phyloP scores from a whole-genome alignment of 1,140 invertebrate species.

The Cepaea nemoralis region DNA sequence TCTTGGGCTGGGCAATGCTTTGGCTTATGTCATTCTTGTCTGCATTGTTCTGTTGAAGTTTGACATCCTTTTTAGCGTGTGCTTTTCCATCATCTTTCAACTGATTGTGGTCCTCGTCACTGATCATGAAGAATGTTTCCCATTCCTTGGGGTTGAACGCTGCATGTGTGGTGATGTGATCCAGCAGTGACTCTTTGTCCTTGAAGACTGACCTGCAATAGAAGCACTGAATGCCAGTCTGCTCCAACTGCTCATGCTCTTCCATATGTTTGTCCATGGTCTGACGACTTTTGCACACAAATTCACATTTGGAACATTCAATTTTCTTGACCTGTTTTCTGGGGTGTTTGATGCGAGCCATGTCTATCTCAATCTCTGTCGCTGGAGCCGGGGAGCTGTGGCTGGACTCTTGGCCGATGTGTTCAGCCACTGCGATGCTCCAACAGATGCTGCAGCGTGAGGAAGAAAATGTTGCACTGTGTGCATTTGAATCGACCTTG shows the following conservation, averaged over 20 bases:
- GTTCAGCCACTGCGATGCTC: conserved; percentile 62
- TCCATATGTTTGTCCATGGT: conserved; percentile 58
- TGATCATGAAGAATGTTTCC: conserved; percentile 48
- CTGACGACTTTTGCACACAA: conserved; percentile 57
- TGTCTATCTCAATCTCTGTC: conserved; percentile 35
- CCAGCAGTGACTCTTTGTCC: conserved; percentile 54
- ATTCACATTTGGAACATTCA: conserved; percentile 61
- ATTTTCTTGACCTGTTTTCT: conserved; percentile 62
- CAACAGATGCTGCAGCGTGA: conserved; percentile 62
- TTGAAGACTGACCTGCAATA: conserved; percentile 60
- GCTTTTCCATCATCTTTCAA: neutral
- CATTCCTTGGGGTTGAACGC: conserved; percentile 61
- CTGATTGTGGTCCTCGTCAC: conserved; percentile 43
- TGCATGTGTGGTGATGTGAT: conserved; percentile 61
- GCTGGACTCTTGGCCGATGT: conserved; percentile 23
- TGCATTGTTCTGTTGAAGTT: too few relatives aligned
- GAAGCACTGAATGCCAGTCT: conserved; percentile 52
- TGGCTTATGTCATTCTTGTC: too few relatives aligned
- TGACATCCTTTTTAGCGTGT: too few relatives aligned
- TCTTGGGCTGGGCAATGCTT: too few relatives aligned
- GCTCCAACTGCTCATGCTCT: conserved; percentile 56
- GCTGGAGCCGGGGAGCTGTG: conserved; percentile 31
- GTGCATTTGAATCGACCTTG: conserved; percentile 62
- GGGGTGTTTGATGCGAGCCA: conserved; percentile 56
- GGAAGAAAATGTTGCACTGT: conserved; percentile 60